Evolutionary conservation across 2,888 invertebrate genomes (phyloP).

Genomic region (Ochropleura leucogaster): DNA sequence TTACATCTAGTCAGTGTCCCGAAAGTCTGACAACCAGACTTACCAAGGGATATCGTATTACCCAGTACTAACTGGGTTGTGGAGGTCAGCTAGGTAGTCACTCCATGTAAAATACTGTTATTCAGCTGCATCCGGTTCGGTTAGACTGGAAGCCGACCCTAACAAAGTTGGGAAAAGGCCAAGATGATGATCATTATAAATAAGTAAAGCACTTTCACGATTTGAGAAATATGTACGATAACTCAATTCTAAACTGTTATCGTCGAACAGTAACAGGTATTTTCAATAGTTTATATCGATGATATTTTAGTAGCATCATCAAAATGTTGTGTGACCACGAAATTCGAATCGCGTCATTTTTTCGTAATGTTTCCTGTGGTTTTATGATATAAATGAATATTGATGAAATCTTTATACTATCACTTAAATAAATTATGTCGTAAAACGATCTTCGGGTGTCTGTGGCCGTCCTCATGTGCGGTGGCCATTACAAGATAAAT

Average conservation of each 20-base stretch:
- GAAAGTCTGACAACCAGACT: no score
- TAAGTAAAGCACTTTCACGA: no score
- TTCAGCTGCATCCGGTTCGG: no score
- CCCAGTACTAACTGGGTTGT: no score
- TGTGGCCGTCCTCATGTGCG: conserved; percentile 39
- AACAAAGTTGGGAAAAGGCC: no score
- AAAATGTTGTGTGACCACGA: conserved; percentile 34
- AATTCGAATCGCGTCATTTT: conserved; percentile 42
- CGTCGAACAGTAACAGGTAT: conserved; percentile 12
- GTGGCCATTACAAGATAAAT: conserved; percentile 55
- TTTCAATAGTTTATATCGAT: neutral
- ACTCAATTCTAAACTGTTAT: neutral
- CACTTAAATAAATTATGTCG: conserved; percentile 58
- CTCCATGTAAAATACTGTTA: no score
- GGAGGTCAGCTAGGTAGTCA: no score
- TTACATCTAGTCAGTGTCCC: no score
- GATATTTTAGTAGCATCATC: conserved; percentile 2
- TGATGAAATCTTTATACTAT: conserved; percentile 59
- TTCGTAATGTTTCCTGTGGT: conserved; percentile 58
- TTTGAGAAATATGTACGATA: neutral
- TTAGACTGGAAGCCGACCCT: no score
- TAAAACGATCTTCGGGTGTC: conserved; percentile 42
- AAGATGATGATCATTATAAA: no score
- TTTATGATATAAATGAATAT: conserved; percentile 62
- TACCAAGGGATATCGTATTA: no score